Base-by-base conservation (phyloP, 1,140 invertebrate genomes). In the Trigoniulus corallinus region DNA sequence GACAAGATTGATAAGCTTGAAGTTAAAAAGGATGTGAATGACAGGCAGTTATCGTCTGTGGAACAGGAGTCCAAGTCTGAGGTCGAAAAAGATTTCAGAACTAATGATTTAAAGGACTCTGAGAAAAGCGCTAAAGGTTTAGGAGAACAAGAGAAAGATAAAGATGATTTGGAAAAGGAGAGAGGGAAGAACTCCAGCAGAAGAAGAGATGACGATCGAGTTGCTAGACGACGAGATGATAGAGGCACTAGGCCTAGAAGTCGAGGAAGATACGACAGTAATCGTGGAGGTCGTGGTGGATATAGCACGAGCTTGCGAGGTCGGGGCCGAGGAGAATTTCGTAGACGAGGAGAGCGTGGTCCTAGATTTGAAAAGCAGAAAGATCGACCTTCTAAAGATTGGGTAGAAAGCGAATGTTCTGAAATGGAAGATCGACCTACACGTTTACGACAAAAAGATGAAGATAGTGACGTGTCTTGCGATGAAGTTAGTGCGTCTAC, bases 401-500 rank as follows among this genome's bases (percentile, higher is more conserved):
- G 47, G 39, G 54, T 50, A 48, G 59, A 61, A 21, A 59, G 58
- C n/a, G 58, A 57, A 24, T 47, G 52, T 50, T 59, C 58, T n/a
- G 59, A 61, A 39, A 47, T 54, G 4, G 59, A 61, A 29, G 56
- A 58, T 24, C 57, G 63, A 23, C 52, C 51, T 21, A 54, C 54
- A 7, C 56, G 55, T 24, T 55, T 62, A 42, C 55, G 60, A 10
- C 56, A 60, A 22, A 59, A 56, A 18, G 63, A 62, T 56, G 64
- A 66, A 48, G 64, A 65, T 45, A 65, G 62, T 58, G 65, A 67
- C 48, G 56, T 61, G 2, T 65, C 64, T 47, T 59, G 59, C 20
- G 63, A 66, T 53, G 64, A 66, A 37, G 57, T 56, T 10, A 61
- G 58, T 55, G 61, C 61, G 18, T 59, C 60, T 1, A 56, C 55